phyloP scores from a whole-genome alignment of 2,888 invertebrate genomes.

The Leptopterna dolabrata region DNA sequence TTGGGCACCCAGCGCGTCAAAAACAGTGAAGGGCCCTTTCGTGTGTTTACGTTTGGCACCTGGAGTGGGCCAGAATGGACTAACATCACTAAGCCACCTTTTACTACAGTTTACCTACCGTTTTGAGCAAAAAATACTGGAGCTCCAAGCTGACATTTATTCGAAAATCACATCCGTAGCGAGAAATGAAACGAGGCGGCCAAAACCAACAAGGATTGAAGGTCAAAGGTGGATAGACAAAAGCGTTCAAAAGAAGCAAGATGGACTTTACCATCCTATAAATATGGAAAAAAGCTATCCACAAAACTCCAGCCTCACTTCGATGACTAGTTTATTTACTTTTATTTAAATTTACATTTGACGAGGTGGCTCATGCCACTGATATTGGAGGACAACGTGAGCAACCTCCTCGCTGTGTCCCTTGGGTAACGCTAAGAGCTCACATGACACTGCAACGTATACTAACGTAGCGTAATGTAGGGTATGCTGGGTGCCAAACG shows the following conservation, averaged over 20 bases:
- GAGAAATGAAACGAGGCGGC: background rate
- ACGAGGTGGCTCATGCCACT: background rate
- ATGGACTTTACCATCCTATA: background rate
- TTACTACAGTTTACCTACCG: no score
- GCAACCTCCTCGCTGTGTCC: slow-evolving; percentile 11
- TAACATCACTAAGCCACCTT: no score
- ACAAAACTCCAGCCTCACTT: background rate
- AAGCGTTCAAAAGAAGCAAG: background rate
- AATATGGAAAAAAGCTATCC: background rate
- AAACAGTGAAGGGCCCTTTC: no score
- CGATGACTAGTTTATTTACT: background rate
- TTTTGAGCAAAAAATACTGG: background rate
- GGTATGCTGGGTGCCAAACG: no score
- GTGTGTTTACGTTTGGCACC: no score
- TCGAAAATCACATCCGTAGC: background rate
- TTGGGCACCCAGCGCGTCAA: no score
- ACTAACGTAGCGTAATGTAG: no score
- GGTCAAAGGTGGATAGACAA: background rate
- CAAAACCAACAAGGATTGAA: background rate
- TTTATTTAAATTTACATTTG: no score
- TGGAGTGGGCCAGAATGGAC: no score
- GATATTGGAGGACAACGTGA: background rate
- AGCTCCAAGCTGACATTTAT: background rate
- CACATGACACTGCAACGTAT: background rate
- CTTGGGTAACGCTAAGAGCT: background rate